phyloP scores from a whole-genome alignment of 2,113 vertebrate genomes.

The Argyrosomus japonicus region DNA sequence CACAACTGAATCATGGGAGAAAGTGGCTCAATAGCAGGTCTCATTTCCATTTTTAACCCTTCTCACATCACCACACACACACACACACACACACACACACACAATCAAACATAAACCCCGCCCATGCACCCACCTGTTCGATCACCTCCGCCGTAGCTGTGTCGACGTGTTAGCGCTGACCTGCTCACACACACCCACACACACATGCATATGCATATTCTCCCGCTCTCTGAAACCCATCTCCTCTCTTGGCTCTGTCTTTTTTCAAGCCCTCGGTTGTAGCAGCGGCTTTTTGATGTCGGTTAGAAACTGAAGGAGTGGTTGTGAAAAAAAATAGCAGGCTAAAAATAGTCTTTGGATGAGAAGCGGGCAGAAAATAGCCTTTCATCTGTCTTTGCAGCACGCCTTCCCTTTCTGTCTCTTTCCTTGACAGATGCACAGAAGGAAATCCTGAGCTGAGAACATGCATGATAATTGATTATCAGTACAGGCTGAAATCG shows the following conservation, averaged over 20 bases:
- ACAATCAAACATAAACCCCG: not conserved
- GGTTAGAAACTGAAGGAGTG: constrained; percentile 49
- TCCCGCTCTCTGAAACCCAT: constrained; percentile 36
- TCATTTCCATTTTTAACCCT: constrained; percentile 17
- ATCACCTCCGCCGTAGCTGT: constrained; percentile 19
- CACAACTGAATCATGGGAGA: constrained; percentile 23
- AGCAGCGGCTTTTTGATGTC: constrained; percentile 64
- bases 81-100: not conserved
- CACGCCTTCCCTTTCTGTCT: not conserved
- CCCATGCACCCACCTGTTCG: constrained; percentile 17
- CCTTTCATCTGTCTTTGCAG: constrained; percentile 61
- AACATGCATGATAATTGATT: not conserved
- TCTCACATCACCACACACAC: not conserved
- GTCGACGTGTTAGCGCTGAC: not conserved
- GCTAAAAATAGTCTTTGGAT: constrained; percentile 72
- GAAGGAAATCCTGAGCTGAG: constrained; percentile 11
- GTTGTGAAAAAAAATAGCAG: constrained; percentile 49
- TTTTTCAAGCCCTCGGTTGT: constrained; percentile 25
- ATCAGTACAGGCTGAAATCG: not conserved
- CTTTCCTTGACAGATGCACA: not conserved
- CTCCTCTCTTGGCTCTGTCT: not conserved
- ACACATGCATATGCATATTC: constrained; percentile 21
- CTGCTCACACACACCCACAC: constrained; percentile 4
- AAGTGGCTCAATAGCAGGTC: not conserved
- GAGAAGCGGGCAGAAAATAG: constrained; percentile 60